phyloP scores from a whole-genome alignment of 1,140 invertebrate species.

The Drosophila bocqueti region DNA sequence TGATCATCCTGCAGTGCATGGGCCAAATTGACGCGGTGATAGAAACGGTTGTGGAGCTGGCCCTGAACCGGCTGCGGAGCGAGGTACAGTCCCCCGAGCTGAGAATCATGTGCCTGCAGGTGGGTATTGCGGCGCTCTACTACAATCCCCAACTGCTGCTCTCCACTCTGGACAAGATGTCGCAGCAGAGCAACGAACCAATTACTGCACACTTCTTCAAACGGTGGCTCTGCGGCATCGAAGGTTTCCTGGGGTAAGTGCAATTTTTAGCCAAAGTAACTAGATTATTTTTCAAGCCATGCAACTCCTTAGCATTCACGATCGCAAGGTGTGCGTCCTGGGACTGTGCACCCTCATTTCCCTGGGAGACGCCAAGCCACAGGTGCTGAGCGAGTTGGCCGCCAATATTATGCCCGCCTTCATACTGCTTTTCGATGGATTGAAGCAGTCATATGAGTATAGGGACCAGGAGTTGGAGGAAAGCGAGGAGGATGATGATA shows the following conservation, averaged over 20 bases:
- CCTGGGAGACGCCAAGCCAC: constrained; percentile 90
- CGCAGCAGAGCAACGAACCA: constrained; percentile 87
- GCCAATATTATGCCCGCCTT: constrained; percentile 94
- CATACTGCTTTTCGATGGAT: constrained; percentile 95
- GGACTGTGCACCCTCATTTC: constrained; percentile 95
- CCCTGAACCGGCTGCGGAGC: constrained; percentile 92
- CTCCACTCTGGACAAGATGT: constrained; percentile 91
- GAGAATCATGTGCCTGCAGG: constrained; percentile 96
- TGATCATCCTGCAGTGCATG: constrained; percentile 97
- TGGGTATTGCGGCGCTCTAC: constrained; percentile 97
- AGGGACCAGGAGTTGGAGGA: constrained; percentile 92
- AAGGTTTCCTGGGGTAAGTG: constrained; percentile 94
- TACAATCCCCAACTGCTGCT: constrained; percentile 95
- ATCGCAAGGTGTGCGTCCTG: constrained; percentile 97
- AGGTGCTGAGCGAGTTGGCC: constrained; percentile 91
- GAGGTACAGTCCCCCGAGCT: constrained; percentile 96
- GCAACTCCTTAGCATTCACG: constrained; percentile 89
- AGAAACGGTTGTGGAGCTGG: constrained; percentile 95
- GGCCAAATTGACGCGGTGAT: constrained; percentile 95
- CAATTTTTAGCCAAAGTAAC: background rate
- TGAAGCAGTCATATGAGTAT: constrained; percentile 96
- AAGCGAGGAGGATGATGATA: constrained; percentile 86
- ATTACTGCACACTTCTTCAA: constrained; percentile 97
- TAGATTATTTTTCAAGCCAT: background rate
- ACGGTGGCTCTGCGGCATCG: constrained; percentile 97